Evolutionary conservation across 2,888 invertebrate species (phyloP), one percentile per base, ranked within the genome.

Genomic region (Coelopa pilipes): DNA sequence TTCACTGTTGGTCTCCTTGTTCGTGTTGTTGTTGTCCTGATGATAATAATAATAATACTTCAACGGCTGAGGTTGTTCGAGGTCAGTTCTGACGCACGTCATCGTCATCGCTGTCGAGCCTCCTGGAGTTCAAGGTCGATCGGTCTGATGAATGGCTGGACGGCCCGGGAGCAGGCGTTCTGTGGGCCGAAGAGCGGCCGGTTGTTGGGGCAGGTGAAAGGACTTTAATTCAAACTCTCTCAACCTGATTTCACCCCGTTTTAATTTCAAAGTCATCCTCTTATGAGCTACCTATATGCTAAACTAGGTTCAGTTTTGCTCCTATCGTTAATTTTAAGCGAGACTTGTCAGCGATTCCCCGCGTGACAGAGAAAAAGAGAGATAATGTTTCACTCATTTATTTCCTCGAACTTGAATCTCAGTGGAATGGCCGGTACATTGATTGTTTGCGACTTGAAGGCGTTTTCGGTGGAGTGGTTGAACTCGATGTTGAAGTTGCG

Each of bases 401-500:
- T 50, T 70, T 87, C 85, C 5, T 80, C 81, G 69, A 86, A 81
- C 77, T 86, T 86, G 62, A 89, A 87, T 78, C 83, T 84, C 65
- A 89, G 80, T 0, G 88, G 85, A 53, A 87, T 86, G 34, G 74
- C 82, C 1, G 89, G 84, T 0, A 81, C 82, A 70, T 86, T 87
- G 62, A 89, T 84, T 73, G 86, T 79, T 21, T 80, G 72, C 0
- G 76, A 19, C 49, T 78, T 79, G 70, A 85, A 85, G 0, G 85
- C 85, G 65, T 84, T 81, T 17, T 84, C 81, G 1, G 86, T 85
- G n/a, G 83, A 79, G 76, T 87, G 84, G n/a, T 87, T 83, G 81
- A 87, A 89, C 62, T 87, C 86, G 15, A 89, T 78, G 1, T 82
- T 73, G 76, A 88, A 89, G 76, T 88, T 87, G 21, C 87, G 85